Conservation (phyloP, 2,797 vertebrate species). For the Hemitrygon akajei region DNA sequence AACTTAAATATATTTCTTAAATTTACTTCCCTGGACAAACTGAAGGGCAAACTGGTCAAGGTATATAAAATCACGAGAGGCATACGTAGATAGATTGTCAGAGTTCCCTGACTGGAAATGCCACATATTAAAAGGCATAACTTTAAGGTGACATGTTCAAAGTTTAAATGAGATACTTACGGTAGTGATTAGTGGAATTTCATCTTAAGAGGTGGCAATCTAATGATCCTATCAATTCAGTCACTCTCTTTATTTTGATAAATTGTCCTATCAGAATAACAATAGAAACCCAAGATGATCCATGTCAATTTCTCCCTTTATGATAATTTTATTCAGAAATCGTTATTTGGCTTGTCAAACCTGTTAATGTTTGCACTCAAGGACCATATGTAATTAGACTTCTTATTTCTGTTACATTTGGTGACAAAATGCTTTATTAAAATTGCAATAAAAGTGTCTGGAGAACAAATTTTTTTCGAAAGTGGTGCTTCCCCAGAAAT, state of each 20-base stretch:
- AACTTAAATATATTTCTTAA: too few relatives aligned
- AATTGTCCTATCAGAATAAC: neutral
- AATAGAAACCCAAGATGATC: neutral
- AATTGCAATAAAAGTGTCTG: neutral
- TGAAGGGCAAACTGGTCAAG: too few relatives aligned
- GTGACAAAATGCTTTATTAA: neutral
- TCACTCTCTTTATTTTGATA: neutral
- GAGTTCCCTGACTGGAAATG: too few relatives aligned
- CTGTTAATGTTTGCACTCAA: neutral
- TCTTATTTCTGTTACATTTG: neutral
- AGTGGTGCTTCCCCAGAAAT: too few relatives aligned
- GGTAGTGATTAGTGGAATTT: neutral
- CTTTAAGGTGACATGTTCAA: too few relatives aligned
- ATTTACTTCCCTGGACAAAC: too few relatives aligned
- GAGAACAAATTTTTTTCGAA: too few relatives aligned
- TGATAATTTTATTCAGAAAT: neutral
- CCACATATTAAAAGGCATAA: too few relatives aligned
- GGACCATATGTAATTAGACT: neutral
- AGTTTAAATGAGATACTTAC: too few relatives aligned
- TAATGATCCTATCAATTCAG: neutral
- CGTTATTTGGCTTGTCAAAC: neutral
- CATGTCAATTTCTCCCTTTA: neutral
- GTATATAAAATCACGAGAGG: too few relatives aligned
- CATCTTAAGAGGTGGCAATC: neutral
- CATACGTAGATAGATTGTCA: too few relatives aligned